Base-by-base conservation (phyloP, 1,140 invertebrate species). In the Scaptomyza hsui region DNA sequence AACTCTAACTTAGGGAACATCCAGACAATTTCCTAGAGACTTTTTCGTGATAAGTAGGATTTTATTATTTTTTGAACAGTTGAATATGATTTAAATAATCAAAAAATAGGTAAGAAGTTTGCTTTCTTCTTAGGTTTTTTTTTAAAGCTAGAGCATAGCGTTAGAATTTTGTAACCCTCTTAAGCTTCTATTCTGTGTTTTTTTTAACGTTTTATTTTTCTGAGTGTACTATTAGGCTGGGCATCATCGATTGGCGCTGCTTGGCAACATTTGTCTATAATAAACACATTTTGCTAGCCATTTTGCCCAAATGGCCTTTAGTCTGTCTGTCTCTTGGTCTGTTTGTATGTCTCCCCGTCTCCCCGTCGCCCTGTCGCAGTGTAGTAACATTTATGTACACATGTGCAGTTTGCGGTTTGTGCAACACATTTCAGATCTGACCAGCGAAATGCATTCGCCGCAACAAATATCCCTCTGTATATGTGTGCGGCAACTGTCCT, bases 251-350 rank as follows among this genome's bases (percentile, higher is more conserved):
- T 24, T 15, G 61, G 29, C 19, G 47, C 41, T 41, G 70, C 52
- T 74, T 74, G 42, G 69, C 69, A 67, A 81, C 79, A 88, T 88
- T 88, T 86, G 82, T 86, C 82, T 67, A 86, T 86, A 78, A 86
- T 88, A 86, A 86, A 86, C 81, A 85, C 78, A 86, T 85, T 85
- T 85, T 75, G 70, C 74, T 42, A 60, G 59, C 57, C 55, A 67
- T 49, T 64, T 18, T 51, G n/a, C 51, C n/a, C 13, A 29, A 35
- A 29, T 56, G 53, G 32, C 18, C 19, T 10, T 9, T 13, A 18
- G 44, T 49, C 44, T 37, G 7, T 29, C 26, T 7, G 9, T 29
- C 6, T 29, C 7, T 21, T 21, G 19, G 19, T 21, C 19, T 21
- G 19, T 29, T 7, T 29, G 7, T 21, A 1, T 26, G 24, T 26